Base-by-base conservation (phyloP, 2,888 invertebrate species). In the Drosophila parthenogenetica region DNA sequence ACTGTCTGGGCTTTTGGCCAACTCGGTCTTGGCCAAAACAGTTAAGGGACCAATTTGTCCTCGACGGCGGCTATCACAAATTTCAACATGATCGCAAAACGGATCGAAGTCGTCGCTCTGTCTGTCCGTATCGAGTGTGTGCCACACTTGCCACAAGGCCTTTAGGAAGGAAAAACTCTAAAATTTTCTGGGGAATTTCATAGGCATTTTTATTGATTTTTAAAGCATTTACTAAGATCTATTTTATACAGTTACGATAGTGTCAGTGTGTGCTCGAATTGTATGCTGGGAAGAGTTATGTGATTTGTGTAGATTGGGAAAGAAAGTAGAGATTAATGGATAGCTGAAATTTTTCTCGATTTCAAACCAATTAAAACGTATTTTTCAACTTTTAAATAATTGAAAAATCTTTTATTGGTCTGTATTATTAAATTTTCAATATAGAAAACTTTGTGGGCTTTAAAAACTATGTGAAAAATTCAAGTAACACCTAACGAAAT, bases 1-100 rank as follows among this genome's bases (percentile, higher is more conserved):
- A 29, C 57, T 63, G 42, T 14, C n/a, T 25, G 14, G 49, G 19
- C 25, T 60, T 45, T 67, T 74, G 68, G 60, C 61, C 68, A 67
- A 71, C 72, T 29, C 8, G 25, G 2, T 29, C 29, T 29, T 29
- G 29, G 29, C 8, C 29, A 29, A 35, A 35, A 35, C 35, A 75
- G 82, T 77, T 77, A 76, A 78, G 82, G 84, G 75, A 88, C 89
- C 89, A 87, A 87, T 87, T 87, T 87, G 87, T 87, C 87, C 84
- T 88, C 79, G 69, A 75, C 75, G 79, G 63, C 75, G 79, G 73
- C 81, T 85, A 81, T 83, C 88, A 83, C 86, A 86, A 83, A 86
- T 81, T 88, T 84, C 76, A 79, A 86, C 86, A 87, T 78, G 86
- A 79, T 85, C 83, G 76, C 75, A 60, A 70, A 70, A 73, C 50